Conservation (phyloP, 2,113 vertebrate species). For the Mobula birostris region DNA sequence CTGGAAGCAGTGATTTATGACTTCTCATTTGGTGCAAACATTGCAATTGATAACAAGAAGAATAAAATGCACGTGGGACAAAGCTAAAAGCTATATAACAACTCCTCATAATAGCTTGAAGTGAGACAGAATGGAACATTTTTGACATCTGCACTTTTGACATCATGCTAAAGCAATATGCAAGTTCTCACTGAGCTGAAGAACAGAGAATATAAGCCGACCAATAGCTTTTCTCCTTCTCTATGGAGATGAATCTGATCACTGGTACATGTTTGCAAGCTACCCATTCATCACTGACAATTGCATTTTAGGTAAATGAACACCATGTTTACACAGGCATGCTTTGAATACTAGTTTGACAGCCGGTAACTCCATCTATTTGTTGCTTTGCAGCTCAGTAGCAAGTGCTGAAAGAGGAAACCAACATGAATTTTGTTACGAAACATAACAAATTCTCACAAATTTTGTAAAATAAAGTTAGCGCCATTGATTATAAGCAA, state of each 20-base stretch:
- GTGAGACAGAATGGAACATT: neutral
- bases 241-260: neutral
- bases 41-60: conserved; percentile 62
- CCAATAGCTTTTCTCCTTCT: neutral
- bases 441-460: neutral
- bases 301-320: neutral
- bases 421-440: neutral
- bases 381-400: neutral
- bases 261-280: neutral
- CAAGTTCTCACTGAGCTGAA: neutral
- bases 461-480: neutral
- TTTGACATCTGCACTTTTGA: neutral
- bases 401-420: neutral
- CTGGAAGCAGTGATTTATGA: conserved; percentile 68
- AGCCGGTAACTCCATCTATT: neutral
- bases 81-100: neutral
- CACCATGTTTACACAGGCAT: neutral
- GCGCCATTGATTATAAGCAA: too few relatives aligned
- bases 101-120: neutral
- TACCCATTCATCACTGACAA: conserved; percentile 14
- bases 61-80: conserved; percentile 39
- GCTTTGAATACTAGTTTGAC: neutral
- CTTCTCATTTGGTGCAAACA: conserved; percentile 63
- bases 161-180: neutral
- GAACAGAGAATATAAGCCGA: neutral